Base-by-base conservation (phyloP, 2,113 vertebrate genomes). In the Theristicus caerulescens region DNA sequence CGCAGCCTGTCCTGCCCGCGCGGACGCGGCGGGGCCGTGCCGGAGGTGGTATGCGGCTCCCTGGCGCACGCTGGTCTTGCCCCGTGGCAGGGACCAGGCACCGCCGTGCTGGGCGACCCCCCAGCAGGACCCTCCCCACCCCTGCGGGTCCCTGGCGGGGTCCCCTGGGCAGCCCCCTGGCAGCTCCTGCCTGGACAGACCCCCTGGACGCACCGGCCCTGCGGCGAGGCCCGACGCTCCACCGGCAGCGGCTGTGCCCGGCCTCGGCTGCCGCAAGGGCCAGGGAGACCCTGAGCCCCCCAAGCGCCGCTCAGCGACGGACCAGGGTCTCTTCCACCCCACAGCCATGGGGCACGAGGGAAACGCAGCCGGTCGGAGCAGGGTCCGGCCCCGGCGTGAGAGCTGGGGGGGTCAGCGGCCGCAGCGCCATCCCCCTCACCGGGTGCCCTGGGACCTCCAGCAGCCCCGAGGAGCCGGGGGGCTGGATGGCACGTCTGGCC, bases 191-290 rank as follows among this genome's bases (percentile, higher is more conserved):
- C 38, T 7, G 7, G 24, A 9, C 13, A 24, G 44, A 27, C 6
- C 24, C 52, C 40, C 40, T 13, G 40, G 40, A 42, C 13, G 40
- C 40, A 42, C 62, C 34, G 13, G 49, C 62, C 32, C 62, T 24
- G 6, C 0, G 1, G 74, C 14, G 20, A n/a, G 4, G 51, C 80
- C 4, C 1, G 0, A 9, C 0, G 0, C 21, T 15, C 16, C 52
- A 5, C 11, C 6, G 27, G 64, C 47, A 3, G 20, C 2, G 1
- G 29, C 34, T 16, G 1, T 42, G 38, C 72, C 34, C 13, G 4
- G 38, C 6, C 55, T 11, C 0, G 2, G 61, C 6, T 65, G 49
- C 67, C 0, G 0, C 51, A 13, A 19, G 14, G 40, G 27, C 58
- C 7, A 11, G 54, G 52, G 42, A 34, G 31, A 10, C 59, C 26